Evolutionary conservation across 2,888 invertebrate genomes (phyloP).

Genomic region (Troides helena): DNA sequence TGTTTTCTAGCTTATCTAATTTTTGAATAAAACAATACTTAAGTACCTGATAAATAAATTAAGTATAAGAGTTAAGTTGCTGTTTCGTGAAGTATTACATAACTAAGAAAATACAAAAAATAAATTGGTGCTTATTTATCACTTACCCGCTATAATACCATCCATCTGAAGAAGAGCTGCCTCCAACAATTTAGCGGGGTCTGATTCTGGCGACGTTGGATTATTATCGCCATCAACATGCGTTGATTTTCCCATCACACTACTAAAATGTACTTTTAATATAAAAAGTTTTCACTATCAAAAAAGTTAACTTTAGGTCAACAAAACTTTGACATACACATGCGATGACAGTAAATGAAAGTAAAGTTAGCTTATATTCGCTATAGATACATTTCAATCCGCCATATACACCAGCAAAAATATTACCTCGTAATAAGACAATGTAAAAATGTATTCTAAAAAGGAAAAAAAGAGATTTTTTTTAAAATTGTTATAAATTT

Average conservation of each 20-base stretch:
- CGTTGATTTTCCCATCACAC: constrained; percentile 72
- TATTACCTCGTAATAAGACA: not conserved
- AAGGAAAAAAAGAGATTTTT: too few species aligned
- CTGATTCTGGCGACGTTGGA: constrained; percentile 84
- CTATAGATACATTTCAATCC: constrained; percentile 19
- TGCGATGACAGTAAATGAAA: constrained; percentile 27
- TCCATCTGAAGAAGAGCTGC: constrained; percentile 94
- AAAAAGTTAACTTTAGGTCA: constrained; percentile 63
- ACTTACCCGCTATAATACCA: constrained; percentile 89
- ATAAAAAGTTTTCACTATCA: constrained; percentile 30
- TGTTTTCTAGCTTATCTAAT: too few species aligned
- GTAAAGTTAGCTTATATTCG: constrained; percentile 22
- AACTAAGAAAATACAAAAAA: constrained; percentile 8
- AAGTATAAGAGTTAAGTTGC: constrained; percentile 41
- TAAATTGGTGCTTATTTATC: constrained; percentile 14
- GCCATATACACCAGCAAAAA: not conserved
- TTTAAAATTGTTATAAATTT: too few species aligned
- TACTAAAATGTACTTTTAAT: constrained; percentile 31
- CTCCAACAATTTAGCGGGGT: constrained; percentile 91
- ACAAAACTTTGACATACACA: constrained; percentile 58
- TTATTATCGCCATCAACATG: constrained; percentile 76
- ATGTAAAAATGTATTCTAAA: not conserved
- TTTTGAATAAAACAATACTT: too few species aligned
- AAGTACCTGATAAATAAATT: constrained; percentile 45
- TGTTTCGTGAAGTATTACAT: constrained; percentile 2